Percentiles rank a stretch among this genome's conserved stretches.
Conservation (phyloP, 2,888 invertebrate species). For the Parnassius apollo region DNA sequence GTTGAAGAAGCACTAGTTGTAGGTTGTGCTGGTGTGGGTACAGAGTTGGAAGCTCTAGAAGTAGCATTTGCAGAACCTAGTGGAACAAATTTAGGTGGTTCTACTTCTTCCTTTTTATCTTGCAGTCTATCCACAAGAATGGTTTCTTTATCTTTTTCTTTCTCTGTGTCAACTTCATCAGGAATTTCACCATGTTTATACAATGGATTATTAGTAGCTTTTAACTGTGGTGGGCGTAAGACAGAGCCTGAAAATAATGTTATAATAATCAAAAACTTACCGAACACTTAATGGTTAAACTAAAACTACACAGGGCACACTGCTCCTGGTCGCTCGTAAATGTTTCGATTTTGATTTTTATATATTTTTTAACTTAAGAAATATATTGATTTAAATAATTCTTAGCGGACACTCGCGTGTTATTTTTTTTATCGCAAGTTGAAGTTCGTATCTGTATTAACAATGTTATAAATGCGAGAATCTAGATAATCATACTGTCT, state of each 20-base stretch:
- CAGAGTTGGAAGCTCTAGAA: constrained; percentile 68
- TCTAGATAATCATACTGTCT: too few species aligned
- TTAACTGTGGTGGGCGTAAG: constrained; percentile 68
- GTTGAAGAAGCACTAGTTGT: constrained; percentile 71
- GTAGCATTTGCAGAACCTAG: constrained; percentile 60
- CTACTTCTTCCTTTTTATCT: constrained; percentile 51
- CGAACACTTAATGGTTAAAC: neutral
- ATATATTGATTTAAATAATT: neutral
- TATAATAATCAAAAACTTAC: constrained; percentile 5
- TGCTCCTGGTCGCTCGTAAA: neutral
- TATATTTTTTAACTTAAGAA: too few species aligned
- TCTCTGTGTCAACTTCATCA: constrained; percentile 43
- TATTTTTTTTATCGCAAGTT: too few species aligned
- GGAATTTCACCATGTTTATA: constrained; percentile 47
- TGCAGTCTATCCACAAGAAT: constrained; percentile 51
- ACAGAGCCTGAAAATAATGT: constrained; percentile 57
- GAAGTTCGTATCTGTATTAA: too few species aligned
- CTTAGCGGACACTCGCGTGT: neutral
- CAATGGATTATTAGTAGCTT: constrained; percentile 65
- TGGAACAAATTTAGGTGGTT: constrained; percentile 74
- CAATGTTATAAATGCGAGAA: too few species aligned
- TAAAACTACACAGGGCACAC: neutral
- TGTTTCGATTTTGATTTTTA: too few species aligned
- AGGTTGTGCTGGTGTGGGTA: constrained; percentile 67
- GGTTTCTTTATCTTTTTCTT: constrained; percentile 38